Conservation (phyloP, 2,888 invertebrate species). For the Tachina fera region DNA sequence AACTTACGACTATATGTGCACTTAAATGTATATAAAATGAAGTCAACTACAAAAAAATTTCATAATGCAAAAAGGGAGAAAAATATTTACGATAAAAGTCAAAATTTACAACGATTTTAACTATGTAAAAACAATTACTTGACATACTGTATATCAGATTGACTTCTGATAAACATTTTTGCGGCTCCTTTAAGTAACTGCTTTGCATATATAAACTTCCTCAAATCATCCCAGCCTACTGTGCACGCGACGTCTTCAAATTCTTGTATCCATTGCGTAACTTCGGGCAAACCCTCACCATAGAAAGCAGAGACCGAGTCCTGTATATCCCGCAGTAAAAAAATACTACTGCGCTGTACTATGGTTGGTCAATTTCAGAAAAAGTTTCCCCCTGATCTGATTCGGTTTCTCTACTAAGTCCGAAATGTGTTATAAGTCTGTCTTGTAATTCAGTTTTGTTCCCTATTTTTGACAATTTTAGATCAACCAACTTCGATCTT, state of each 20-base stretch:
- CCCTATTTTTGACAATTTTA: background rate
- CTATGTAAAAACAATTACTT: too few relatives aligned
- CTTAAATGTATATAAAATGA: too few relatives aligned
- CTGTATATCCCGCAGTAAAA: background rate
- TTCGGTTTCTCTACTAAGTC: background rate
- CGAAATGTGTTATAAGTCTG: background rate
- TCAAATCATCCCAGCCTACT: background rate
- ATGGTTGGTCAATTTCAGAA: background rate
- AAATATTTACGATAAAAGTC: too few relatives aligned
- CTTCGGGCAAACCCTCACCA: background rate
- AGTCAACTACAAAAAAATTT: too few relatives aligned
- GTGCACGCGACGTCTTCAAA: background rate
- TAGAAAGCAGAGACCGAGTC: slow-evolving; percentile 1
- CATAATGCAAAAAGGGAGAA: too few relatives aligned
- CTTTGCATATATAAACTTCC: background rate
- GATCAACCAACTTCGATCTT: background rate
- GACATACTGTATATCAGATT: slow-evolving; percentile 27
- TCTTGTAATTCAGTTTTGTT: background rate
- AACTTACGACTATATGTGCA: too few relatives aligned
- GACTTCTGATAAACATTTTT: slow-evolving; percentile 36
- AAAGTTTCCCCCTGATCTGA: background rate
- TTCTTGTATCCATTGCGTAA: background rate
- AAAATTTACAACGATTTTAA: too few relatives aligned
- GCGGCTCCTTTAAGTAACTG: slow-evolving; percentile 26
- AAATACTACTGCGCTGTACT: background rate